Base-by-base conservation (phyloP, 2,888 invertebrate genomes). In the Mesodorylaimus sp. region DNA sequence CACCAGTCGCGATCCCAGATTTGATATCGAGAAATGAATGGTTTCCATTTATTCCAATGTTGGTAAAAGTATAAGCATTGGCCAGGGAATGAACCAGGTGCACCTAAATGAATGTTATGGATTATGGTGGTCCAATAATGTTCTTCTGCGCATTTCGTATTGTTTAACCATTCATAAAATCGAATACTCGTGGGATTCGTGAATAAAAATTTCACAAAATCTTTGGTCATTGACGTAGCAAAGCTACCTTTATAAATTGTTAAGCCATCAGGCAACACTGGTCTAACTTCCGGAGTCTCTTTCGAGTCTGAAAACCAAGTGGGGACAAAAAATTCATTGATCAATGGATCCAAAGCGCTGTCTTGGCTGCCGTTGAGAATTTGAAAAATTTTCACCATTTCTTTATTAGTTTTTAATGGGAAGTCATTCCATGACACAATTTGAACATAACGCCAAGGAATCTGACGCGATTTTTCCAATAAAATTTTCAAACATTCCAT, bases 101-200 rank as follows among this genome's bases (percentile, higher is more conserved):
- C 41, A 7, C 41, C 5, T 23, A 39, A 21, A n/a, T 39, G 41
- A 7, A 23, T 10, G 41, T 67, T 67, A 51, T 64, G 64, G 47
- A 66, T 59, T 7, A 68, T 50, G 1, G 64, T 67, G 2, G 66
- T 58, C 67, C 66, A 67, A 53, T 59, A 65, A 48, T 65, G 62
- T 52, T 68, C 68, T 32, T 53, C 56, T 2, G 66, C 62, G 16
- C 58, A 58, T n/a, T 58, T 53, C 19, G 59, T 57, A 66, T 65
- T 67, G 21, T 62, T 51, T n/a, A 66, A 51, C 10, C 67, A 50
- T 29, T 60, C 64, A 25, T 56, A 54, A 3, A 64, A 61, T 19
- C 49, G 54, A 24, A 50, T 44, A n/a, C n/a, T n/a, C n/a, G n/a
- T n/a, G n/a, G n/a, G n/a, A 50, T 65, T 60, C 5, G 57, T 51